Conservation (phyloP, 2,113 vertebrate species). For the Anser cygnoides region DNA sequence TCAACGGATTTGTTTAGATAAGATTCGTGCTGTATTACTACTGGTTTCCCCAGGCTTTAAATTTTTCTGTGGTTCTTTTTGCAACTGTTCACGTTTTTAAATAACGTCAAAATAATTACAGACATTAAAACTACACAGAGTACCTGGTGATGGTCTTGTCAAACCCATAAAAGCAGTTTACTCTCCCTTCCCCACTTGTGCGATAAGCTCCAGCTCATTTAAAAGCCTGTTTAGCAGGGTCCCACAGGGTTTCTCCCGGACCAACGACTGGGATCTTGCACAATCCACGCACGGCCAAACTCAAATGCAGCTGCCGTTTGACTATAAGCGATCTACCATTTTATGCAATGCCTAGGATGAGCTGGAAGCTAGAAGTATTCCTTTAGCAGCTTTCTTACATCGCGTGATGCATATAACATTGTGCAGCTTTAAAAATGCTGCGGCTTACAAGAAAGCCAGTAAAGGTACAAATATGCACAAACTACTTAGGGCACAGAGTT, state of each 20-base stretch:
- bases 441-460: neutral
- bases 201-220: fast-evolving
- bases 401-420: fast-evolving
- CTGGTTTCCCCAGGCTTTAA: neutral
- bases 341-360: neutral
- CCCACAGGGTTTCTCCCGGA: neutral
- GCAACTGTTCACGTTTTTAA: neutral
- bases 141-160: neutral
- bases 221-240: fast-evolving
- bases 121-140: neutral
- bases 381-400: neutral
- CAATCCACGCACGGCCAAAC: fast-evolving
- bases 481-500: neutral
- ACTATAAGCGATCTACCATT: fast-evolving
- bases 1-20: neutral
- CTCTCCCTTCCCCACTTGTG: fast-evolving
- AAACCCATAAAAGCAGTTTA: fast-evolving
- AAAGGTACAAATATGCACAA: neutral
- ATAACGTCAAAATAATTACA: neutral
- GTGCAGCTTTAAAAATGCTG: neutral
- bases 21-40: neutral
- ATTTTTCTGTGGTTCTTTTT: neutral
- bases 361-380: too few species aligned
- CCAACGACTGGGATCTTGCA: fast-evolving
- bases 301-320: neutral